Evolutionary conservation across 2,113 vertebrate species (phyloP).

Genomic region (Eulacestoma nigropectus): DNA sequence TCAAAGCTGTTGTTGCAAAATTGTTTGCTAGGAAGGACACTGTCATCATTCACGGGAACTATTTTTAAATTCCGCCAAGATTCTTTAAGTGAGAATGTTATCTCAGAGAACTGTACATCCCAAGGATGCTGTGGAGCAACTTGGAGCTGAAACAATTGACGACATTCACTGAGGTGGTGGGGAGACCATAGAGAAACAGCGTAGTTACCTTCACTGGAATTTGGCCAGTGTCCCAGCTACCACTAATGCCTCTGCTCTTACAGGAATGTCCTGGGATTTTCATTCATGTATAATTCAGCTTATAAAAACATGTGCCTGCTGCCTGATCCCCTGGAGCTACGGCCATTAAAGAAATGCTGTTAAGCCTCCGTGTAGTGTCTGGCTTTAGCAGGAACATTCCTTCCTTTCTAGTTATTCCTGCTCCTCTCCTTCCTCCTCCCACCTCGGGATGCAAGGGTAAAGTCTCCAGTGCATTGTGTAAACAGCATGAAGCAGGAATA

Average conservation of each 20-base stretch:
- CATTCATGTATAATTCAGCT: conserved; percentile 24
- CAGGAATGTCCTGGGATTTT: conserved; percentile 46
- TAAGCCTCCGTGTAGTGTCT: neutral
- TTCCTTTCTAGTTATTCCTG: neutral
- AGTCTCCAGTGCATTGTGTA: neutral
- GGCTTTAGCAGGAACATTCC: neutral
- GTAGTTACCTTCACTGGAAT: conserved; percentile 31
- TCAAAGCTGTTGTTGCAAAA: conserved; percentile 1
- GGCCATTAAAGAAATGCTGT: neutral
- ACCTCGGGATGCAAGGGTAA: neutral
- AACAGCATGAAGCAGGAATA: neutral
- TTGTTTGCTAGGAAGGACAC: neutral
- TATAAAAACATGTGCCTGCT: conserved; percentile 35
- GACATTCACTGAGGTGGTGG: neutral
- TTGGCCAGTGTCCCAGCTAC: conserved; percentile 2
- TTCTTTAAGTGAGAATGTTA: neutral
- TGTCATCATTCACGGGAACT: neutral
- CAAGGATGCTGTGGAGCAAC: accelerated
- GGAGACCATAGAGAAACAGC: neutral
- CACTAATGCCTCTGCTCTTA: conserved; percentile 15
- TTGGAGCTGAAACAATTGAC: neutral
- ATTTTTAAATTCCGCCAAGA: neutral
- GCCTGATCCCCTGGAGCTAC: neutral
- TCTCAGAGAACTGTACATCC: neutral
- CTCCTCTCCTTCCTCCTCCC: neutral